A percentile compares a stretch with the other conserved stretches of the same genome.
Conservation (phyloP, 1,140 invertebrate genomes). For the Hyles vespertilio region DNA sequence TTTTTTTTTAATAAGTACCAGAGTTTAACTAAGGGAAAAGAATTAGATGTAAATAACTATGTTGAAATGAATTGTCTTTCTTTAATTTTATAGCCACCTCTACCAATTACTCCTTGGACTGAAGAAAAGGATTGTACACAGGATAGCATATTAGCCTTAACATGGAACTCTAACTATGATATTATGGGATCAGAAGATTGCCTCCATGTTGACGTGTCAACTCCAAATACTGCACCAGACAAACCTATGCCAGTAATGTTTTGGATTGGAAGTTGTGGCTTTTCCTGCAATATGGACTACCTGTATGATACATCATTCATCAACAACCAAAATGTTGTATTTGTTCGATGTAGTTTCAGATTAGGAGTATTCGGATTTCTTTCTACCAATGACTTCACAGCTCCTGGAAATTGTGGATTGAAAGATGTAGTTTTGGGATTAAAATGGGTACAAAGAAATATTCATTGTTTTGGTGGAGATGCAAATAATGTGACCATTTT, state of each 20-base stretch:
- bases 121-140: conserved; percentile 47
- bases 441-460: conserved; percentile 79
- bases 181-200: conserved; percentile 55
- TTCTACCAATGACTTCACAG: conserved; percentile 53
- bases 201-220: conserved; percentile 51
- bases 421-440: conserved; percentile 79
- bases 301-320: conserved; percentile 43
- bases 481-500: conserved; percentile 78
- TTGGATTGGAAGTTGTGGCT: conserved; percentile 52
- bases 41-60: too few species aligned
- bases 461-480: conserved; percentile 77
- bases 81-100: conserved; percentile 46
- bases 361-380: conserved; percentile 63
- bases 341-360: conserved; percentile 52
- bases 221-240: conserved; percentile 41
- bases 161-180: conserved; percentile 17
- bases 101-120: conserved; percentile 38
- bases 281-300: conserved; percentile 34
- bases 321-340: conserved; percentile 48
- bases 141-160: conserved; percentile 33
- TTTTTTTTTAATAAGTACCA: background rate
- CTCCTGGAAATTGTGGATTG: conserved; percentile 79
- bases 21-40: too few species aligned
- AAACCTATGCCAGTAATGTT: conserved; percentile 62
- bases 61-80: background rate